A percentile compares a stretch with the other conserved stretches of the same genome.
Evolutionary conservation across 2,797 vertebrate species (phyloP).

Genomic region (Geotrypetes seraphini): DNA sequence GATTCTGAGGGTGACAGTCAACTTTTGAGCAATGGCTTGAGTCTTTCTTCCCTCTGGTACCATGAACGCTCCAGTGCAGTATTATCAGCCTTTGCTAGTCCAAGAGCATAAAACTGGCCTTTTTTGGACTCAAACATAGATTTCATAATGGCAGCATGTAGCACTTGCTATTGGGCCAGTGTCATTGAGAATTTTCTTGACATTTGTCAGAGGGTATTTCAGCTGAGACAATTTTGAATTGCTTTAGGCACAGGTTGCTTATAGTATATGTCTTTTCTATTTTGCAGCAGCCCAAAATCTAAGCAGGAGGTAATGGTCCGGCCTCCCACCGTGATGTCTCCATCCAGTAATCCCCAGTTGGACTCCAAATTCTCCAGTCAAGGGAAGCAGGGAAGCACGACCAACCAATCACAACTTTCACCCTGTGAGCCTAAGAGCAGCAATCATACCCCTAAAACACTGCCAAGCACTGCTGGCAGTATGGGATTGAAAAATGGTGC

Average conservation of each 20-base stretch:
- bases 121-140: too few relatives aligned
- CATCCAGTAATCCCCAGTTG: slow-evolving; percentile 94
- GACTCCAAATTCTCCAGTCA: slow-evolving; percentile 98
- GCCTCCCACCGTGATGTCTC: slow-evolving; percentile 97
- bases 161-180: too few relatives aligned
- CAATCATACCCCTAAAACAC: slow-evolving; percentile 77
- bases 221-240: slow-evolving; percentile 15
- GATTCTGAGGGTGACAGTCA: too few relatives aligned
- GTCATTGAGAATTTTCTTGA: too few relatives aligned
- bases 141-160: too few relatives aligned
- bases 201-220: too few relatives aligned
- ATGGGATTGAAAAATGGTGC: slow-evolving; percentile 96
- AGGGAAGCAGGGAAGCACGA: slow-evolving; percentile 89
- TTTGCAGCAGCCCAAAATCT: slow-evolving; percentile 86
- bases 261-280: slow-evolving; percentile 16
- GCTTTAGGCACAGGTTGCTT: slow-evolving; percentile 20
- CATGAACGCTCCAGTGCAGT: too few relatives aligned
- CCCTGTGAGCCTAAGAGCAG: slow-evolving; percentile 92
- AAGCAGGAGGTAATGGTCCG: slow-evolving; percentile 99
- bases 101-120: too few relatives aligned
- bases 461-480: slow-evolving; percentile 79
- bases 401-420: slow-evolving; percentile 93
- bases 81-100: too few relatives aligned
- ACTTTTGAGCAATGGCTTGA: too few relatives aligned
- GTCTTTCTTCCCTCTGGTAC: too few relatives aligned